Base-by-base conservation (phyloP, 2,888 invertebrate genomes). In the Tinea pellionella region DNA sequence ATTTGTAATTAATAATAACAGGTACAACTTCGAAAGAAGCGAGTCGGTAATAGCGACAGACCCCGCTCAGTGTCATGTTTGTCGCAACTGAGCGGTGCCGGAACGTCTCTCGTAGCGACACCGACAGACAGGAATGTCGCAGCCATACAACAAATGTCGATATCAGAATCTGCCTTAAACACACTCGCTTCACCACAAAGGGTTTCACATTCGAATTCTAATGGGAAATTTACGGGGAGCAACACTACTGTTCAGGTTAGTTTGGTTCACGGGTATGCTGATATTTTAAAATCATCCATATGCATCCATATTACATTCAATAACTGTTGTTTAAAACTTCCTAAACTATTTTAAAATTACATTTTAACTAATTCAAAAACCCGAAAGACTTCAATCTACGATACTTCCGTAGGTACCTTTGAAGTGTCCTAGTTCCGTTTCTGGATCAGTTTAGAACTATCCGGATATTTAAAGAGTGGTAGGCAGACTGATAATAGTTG, bases 21-120 rank as follows among this genome's bases (percentile, higher is more conserved):
- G 85, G 92, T 93, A 61, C 89, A 90, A 63, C 84, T 93, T 66
- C 89, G 93, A 60, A 88, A 90, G 64, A 92, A 91, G 75, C 88
- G 89, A 65, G 82, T 74, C 63, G 79, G 89, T 75, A 74, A 78
- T 77, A 80, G 89, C 75, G 82, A 90, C 24, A 89, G 96, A 55
- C 96, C 96, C 0, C 96, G 96, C 94, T 96, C 96, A 62, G 95
- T 96, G 6, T 95, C 96, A 7, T 96, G 95, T 68, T 89, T 96
- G 41, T 93, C 94, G 12, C 94, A 94, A 73, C 80, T 93, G 63
- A 89, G 89, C 67, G 88, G 89, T 61, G 80, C 85, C 6, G 79
- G 80, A 61, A 73, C 79, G 2, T 85, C 86, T 11, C 80, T 87
- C 0, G 80, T 74, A 13, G 80, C 87, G 60, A 81, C 84, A 63